Percentiles rank a stretch among this genome's conserved stretches.
Evolutionary conservation across 2,888 invertebrate genomes (phyloP).

Genomic region (Petrophora chlorosata): DNA sequence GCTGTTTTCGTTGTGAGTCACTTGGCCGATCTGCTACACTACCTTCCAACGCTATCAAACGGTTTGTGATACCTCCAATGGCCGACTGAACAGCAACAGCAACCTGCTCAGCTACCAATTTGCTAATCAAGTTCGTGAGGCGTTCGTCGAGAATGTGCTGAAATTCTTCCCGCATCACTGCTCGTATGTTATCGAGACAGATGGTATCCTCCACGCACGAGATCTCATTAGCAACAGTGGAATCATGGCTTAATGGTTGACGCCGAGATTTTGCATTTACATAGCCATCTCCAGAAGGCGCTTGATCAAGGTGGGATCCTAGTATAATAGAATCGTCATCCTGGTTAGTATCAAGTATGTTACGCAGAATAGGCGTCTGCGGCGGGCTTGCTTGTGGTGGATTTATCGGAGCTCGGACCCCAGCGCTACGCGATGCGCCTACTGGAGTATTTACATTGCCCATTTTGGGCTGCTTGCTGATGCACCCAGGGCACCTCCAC

Average conservation of each 20-base stretch:
- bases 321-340: neutral
- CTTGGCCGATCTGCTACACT: neutral
- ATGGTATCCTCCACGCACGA: neutral
- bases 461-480: no score
- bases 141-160: neutral
- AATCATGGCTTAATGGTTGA: neutral
- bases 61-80: neutral
- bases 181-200: neutral
- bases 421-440: no score
- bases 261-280: neutral
- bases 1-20: neutral
- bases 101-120: neutral
- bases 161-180: neutral
- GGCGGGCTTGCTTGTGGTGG: neutral
- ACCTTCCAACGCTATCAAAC: neutral
- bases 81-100: neutral
- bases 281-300: neutral
- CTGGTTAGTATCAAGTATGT: neutral
- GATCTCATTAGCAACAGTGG: neutral
- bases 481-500: no score
- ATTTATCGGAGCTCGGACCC: neutral
- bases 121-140: neutral
- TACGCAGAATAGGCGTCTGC: neutral
- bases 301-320: neutral
- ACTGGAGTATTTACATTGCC: neutral